phyloP scores from a whole-genome alignment of 2,113 vertebrate genomes.

The Triplophysa rosa region DNA sequence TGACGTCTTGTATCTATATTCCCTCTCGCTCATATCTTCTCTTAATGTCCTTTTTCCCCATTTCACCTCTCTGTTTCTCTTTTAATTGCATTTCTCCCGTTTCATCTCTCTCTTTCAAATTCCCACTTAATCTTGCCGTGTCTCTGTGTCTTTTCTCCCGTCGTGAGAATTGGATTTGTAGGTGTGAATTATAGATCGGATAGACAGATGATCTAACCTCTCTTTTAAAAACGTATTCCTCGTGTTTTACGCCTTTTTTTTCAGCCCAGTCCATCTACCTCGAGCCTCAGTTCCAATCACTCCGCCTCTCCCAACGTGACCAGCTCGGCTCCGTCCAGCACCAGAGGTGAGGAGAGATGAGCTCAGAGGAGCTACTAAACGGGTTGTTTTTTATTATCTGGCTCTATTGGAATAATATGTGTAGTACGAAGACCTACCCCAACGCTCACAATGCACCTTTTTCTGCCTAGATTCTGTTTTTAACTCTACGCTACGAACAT shows the following conservation, averaged over 20 bases:
- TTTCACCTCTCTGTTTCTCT: conserved; percentile 48
- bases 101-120: conserved; percentile 30
- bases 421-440: too few species aligned
- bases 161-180: conserved; percentile 24
- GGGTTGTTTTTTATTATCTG: too few species aligned
- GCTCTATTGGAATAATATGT: too few species aligned
- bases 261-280: conserved; percentile 98
- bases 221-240: conserved; percentile 5
- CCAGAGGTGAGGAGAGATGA: conserved; percentile 83
- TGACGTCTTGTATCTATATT: not conserved
- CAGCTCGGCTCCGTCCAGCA: conserved; percentile 94
- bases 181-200: conserved; percentile 22
- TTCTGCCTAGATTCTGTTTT: too few species aligned
- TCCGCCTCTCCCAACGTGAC: conserved; percentile 97
- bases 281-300: conserved; percentile 97
- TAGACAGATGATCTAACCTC: conserved; percentile 20
- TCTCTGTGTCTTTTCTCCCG: conserved; percentile 10
- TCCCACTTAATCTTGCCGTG: conserved; percentile 31
- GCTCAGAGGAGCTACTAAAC: not conserved
- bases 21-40: conserved; percentile 36
- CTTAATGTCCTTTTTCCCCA: conserved; percentile 27
- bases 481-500: too few species aligned
- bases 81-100: conserved; percentile 34
- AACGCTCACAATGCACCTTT: too few species aligned
- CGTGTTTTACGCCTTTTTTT: not conserved